These are phyloP conservation scores for Pasiphila rectangulata DNA, from an alignment of 2,888 invertebrate species.

Conservation along the genomic window DNA sequence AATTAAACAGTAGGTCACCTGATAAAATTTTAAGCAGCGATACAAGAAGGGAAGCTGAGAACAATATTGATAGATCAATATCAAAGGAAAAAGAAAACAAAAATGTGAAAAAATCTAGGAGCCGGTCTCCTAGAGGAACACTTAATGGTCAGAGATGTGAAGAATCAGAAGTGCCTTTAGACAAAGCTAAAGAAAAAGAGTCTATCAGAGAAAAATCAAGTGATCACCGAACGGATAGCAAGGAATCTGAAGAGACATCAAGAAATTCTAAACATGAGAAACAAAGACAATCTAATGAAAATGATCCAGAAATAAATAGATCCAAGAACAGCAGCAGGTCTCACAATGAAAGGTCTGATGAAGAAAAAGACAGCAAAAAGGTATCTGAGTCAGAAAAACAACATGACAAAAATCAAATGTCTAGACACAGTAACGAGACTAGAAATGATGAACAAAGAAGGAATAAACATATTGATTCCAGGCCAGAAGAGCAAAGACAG, in stretches of 20 bases:
- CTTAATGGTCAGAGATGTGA: neutral
- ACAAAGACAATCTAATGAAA: neutral
- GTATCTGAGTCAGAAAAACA: neutral
- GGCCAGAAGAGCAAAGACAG: neutral
- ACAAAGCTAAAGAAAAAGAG: neutral
- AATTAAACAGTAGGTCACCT: constrained; percentile 1
- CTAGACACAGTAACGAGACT: neutral
- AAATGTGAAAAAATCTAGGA: constrained; percentile 5
- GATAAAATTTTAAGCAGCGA: neutral
- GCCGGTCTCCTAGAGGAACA: constrained; percentile 1
- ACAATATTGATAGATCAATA: neutral
- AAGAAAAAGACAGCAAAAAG: neutral
- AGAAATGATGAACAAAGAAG: neutral
- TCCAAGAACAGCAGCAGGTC: neutral
- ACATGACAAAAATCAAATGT: neutral
- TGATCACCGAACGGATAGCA: constrained; percentile 1
- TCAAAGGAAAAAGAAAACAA: neutral
- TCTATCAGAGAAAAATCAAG: neutral
- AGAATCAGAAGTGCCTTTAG: neutral
- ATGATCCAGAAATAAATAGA: neutral
- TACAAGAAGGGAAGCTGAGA: neutral
- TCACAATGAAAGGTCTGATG: neutral
- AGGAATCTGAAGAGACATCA: constrained; percentile 1
- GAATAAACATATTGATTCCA: no score
- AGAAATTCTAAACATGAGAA: neutral